Evolutionary conservation across 1,140 invertebrate genomes (phyloP), one percentile per base, ranked within the genome.

Genomic region (Delia radicum): DNA sequence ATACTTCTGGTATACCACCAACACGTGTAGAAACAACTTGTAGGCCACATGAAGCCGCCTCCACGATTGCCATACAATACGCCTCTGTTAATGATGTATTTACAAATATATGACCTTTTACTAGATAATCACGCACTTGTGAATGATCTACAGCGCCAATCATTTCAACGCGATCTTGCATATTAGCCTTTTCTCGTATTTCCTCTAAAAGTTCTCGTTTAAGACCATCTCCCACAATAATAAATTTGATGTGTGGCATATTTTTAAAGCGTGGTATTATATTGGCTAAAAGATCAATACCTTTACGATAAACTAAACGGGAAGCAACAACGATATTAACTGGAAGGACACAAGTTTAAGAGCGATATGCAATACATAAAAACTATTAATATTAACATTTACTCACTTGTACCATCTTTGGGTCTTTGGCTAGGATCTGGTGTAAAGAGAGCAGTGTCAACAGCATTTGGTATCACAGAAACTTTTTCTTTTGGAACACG

Each of bases 61-160:
- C 98, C 27, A 99, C 96, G 79, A 99, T 99, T 42, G 97, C 96
- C 92, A 99, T 99, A 86, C 98, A 99, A 88, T 99, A 99, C 8
- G 98, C 98, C 87, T 99, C 98, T 0, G 98, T 99, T 13, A 99
- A 87, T 21, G 98, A 99, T 28, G 97, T 98, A 87, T 99, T 99
- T 15, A 99, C 89, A 89, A 99, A 99, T 96, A 88, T 99, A 92
- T 85, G 83, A 15, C 97, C 97, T 87, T 93, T 91, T 18, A 94
- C 92, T 26, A 98, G 87, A 37, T 96, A 92, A 87, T 94, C 88
- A 75, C 90, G 91, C 3, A 93, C 91, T 88, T 95, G 88, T 1
- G 91, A 92, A 88, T 99, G 97, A 78, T 96, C 92, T 61, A 99
- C 88, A 77, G 92, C 92, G 13, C 98, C 98, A 46, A 98, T 87